Percentiles rank a stretch among this genome's conserved stretches.
phyloP scores from a whole-genome alignment of 2,888 invertebrate genomes.

The Drosophila paramelanica region DNA sequence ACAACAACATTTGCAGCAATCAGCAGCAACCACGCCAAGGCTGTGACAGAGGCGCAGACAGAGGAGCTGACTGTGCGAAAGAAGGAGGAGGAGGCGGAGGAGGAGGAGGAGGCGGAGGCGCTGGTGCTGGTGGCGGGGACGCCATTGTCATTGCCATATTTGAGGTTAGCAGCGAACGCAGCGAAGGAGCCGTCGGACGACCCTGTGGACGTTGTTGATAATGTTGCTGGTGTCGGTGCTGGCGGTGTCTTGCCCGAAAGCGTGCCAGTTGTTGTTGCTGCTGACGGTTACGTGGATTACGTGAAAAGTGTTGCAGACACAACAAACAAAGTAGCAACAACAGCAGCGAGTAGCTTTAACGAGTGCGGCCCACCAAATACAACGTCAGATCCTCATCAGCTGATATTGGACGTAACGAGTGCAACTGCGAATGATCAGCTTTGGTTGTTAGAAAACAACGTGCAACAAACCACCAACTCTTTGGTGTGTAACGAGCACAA shows the following conservation, averaged over 20 bases:
- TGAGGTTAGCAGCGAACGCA: constrained; percentile 11
- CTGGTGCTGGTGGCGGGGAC: constrained; percentile 36
- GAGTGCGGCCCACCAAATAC: too few relatives aligned
- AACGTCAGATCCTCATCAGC: too few relatives aligned
- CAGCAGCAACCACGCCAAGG: constrained; percentile 4
- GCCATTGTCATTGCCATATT: constrained; percentile 78
- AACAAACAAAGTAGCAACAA: constrained; percentile 18
- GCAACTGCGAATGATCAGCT: too few relatives aligned
- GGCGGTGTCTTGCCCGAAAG: constrained; percentile 36
- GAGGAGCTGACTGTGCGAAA: neutral
- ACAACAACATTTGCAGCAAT: constrained; percentile 25
- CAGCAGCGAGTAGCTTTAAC: constrained; percentile 1
- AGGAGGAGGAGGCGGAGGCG: constrained; percentile 32
- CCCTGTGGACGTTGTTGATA: constrained; percentile 17
- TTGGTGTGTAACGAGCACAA: neutral
- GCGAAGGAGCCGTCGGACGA: constrained; percentile 21
- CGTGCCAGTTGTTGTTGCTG: constrained; percentile 59
- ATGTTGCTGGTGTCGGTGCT: constrained; percentile 52
- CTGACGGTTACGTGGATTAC: constrained; percentile 71
- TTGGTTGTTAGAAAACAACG: too few relatives aligned
- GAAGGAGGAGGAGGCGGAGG: neutral
- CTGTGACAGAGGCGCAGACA: constrained; percentile 11
- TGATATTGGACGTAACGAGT: too few relatives aligned
- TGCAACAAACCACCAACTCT: neutral
- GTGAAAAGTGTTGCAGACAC: constrained; percentile 52